A percentile compares a stretch with the other conserved stretches of the same genome.
Conservation (phyloP, 2,797 vertebrate species). For the Thamnophis elegans region DNA sequence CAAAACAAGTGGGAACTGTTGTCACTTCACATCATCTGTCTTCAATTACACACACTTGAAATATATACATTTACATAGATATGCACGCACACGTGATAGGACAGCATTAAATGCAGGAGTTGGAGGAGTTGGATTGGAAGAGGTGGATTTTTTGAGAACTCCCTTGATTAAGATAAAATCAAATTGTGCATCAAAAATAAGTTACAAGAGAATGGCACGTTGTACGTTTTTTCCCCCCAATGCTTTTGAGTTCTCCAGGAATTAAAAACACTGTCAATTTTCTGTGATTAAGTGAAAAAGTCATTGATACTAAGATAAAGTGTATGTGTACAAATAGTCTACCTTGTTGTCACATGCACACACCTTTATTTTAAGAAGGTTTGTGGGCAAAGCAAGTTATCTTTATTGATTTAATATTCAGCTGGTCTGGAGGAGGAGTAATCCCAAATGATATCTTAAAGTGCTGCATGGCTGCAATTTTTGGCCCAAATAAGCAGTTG, state of each 20-base stretch:
- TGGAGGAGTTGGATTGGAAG: neutral
- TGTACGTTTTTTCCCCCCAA: rapidly evolving
- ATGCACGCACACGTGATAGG: neutral
- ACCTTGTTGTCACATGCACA: neutral
- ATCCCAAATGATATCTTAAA: neutral
- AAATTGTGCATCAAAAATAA: neutral
- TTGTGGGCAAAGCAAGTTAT: neutral
- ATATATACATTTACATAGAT: neutral
- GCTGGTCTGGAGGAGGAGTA: neutral
- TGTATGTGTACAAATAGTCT: neutral
- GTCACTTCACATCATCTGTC: neutral
- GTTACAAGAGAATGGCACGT: neutral
- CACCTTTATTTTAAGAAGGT: neutral
- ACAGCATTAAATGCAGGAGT: neutral
- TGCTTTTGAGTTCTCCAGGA: neutral
- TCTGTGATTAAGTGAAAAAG: neutral
- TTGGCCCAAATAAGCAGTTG: neutral
- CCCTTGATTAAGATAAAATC: neutral
- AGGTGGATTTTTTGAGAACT: neutral
- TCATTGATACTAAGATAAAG: too few relatives aligned
- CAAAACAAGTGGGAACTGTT: neutral
- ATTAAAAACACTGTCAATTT: neutral
- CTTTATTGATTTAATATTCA: neutral
- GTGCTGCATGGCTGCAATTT: slow-evolving; percentile 12
- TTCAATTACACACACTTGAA: neutral